A percentile compares a stretch with the other conserved stretches of the same genome.
Conservation (phyloP, 92 coral and sea anemone genomes). For the Umimayanthus chanpuru region DNA sequence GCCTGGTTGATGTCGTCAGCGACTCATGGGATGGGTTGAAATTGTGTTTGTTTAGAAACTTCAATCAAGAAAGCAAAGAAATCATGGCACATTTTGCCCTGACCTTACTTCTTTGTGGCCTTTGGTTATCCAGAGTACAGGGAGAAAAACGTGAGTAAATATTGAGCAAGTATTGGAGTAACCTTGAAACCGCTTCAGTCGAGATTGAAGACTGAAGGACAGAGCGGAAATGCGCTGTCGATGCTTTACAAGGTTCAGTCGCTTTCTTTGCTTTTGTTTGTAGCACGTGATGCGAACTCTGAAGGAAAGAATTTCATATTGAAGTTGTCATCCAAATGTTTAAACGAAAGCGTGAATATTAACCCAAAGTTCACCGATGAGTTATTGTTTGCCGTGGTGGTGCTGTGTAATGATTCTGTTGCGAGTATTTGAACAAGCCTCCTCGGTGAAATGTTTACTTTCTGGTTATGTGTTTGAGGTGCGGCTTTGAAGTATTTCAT, state of each 20-base stretch:
- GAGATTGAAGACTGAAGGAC: neutral
- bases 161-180: neutral
- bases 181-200: constrained; percentile 30
- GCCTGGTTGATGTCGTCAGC: too few species aligned
- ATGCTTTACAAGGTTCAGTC: neutral
- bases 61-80: neutral
- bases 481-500: constrained; percentile 47
- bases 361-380: constrained; percentile 12
- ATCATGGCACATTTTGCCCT: neutral
- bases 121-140: neutral
- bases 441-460: constrained; percentile 38
- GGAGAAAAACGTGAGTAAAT: constrained; percentile 38
- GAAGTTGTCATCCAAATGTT: neutral
- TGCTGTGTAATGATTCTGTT: constrained; percentile 28
- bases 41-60: neutral
- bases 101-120: constrained; percentile 15
- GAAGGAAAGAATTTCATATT: neutral
- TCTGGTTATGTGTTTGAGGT: constrained; percentile 42
- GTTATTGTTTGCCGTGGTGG: constrained; percentile 30
- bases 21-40: constrained; percentile 1
- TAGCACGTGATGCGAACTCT: neutral
- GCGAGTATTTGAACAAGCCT: constrained; percentile 21
- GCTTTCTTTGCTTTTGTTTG: neutral
- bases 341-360: constrained; percentile 42
- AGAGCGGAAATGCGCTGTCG: constrained; percentile 33